A percentile compares a stretch with the other conserved stretches of the same genome.
Conservation (phyloP, 2,113 vertebrate genomes). For the Cryptotis parvus region DNA sequence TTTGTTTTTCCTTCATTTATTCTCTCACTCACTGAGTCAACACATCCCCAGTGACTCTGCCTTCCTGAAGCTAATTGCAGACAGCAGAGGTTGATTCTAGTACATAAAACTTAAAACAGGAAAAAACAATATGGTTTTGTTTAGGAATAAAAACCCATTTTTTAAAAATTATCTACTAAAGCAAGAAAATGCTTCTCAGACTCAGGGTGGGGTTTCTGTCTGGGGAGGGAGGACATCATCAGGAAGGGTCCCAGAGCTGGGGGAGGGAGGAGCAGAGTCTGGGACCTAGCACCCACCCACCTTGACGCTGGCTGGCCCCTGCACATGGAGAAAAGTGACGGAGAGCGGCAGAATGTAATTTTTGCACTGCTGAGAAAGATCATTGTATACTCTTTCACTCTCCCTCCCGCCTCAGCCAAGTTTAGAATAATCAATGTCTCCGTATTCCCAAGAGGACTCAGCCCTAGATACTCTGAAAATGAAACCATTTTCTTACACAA, state of each 20-base stretch:
- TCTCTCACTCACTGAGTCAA: not conserved
- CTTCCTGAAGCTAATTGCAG: not conserved
- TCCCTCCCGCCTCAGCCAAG: not conserved
- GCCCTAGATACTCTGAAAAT: not conserved
- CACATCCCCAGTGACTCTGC: not conserved
- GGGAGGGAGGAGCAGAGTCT: not conserved
- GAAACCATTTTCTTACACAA: not conserved
- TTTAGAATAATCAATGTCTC: not conserved
- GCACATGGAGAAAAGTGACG: not conserved
- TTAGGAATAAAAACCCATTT: not conserved
- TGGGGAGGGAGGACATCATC: not conserved
- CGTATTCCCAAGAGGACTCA: not conserved
- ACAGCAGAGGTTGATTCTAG: slow-evolving; percentile 6
- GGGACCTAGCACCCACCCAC: not conserved
- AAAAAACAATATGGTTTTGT: slow-evolving; percentile 23
- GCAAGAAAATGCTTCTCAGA: not conserved
- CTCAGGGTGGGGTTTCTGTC: not conserved
- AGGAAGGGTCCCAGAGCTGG: not conserved
- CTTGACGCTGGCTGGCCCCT: not conserved
- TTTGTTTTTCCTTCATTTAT: not conserved
- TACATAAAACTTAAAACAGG: not conserved
- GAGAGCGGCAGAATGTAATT: not conserved
- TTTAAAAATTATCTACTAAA: slow-evolving; percentile 32
- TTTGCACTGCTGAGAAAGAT: not conserved
- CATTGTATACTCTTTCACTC: not conserved